Evolutionary conservation across 2,797 vertebrate genomes (phyloP).

Genomic region (Hyperoplus lanceolatus): DNA sequence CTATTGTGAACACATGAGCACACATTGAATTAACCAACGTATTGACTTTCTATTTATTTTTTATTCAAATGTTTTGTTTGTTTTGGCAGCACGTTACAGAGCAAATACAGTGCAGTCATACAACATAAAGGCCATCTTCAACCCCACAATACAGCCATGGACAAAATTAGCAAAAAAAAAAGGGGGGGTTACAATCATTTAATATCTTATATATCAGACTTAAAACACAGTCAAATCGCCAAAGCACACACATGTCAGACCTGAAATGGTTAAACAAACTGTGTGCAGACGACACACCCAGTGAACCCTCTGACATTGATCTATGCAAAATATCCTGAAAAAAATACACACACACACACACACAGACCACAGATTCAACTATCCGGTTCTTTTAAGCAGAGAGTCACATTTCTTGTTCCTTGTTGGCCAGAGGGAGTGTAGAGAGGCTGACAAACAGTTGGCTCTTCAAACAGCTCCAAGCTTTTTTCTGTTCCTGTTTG

Average conservation of each 20-base stretch:
- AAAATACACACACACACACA: background rate
- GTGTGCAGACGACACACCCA: background rate
- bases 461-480: slow-evolving; percentile 4
- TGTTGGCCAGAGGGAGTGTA: slow-evolving; percentile 5
- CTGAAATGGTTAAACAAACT: background rate
- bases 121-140: no score
- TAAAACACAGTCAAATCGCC: background rate
- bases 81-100: no score
- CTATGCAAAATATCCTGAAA: slow-evolving; percentile 4
- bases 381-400: background rate
- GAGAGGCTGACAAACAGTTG: slow-evolving; percentile 13
- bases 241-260: background rate
- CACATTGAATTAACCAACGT: no score
- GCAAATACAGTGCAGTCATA: no score
- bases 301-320: background rate
- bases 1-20: background rate
- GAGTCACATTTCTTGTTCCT: slow-evolving; percentile 1
- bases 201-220: background rate
- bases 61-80: no score
- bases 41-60: no score
- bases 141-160: no score
- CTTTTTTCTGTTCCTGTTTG: background rate
- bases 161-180: no score
- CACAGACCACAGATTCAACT: background rate
- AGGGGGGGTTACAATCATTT: no score